These are phyloP conservation scores for Hafferia zeledoni DNA, from an alignment of 2,797 vertebrate species.

Conservation along the genomic window DNA sequence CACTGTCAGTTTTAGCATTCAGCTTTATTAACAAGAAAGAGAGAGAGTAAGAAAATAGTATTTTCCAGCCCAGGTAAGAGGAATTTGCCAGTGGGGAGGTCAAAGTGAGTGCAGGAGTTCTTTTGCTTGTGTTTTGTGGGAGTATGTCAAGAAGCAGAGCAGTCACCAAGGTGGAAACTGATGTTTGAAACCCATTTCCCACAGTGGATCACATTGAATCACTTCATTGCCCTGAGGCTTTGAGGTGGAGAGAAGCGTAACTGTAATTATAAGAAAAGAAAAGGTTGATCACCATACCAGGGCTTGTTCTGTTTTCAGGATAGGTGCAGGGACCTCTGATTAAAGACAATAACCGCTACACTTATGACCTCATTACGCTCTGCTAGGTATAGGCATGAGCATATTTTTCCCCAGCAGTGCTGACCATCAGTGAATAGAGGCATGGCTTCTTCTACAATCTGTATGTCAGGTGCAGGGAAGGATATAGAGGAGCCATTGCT, in stretches of 20 bases:
- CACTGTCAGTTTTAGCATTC: constrained; percentile 35
- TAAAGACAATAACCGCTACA: neutral
- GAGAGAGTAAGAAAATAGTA: neutral
- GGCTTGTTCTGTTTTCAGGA: neutral
- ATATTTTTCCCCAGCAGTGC: neutral
- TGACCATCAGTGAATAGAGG: neutral
- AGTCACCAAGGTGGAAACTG: neutral
- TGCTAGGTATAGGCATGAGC: neutral
- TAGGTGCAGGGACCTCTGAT: neutral
- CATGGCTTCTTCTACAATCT: neutral
- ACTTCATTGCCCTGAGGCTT: neutral
- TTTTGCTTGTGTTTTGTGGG: constrained; percentile 2
- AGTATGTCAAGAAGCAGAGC: neutral
- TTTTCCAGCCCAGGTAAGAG: constrained; percentile 19
- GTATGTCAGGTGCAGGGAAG: neutral
- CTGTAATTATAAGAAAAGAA: constrained; percentile 30
- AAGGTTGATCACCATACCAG: neutral
- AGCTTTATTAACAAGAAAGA: constrained; percentile 46
- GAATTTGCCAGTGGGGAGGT: neutral
- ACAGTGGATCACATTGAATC: neutral
- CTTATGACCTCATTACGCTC: neutral
- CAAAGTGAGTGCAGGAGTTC: neutral
- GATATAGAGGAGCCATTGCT: neutral
- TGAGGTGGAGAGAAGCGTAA: neutral
- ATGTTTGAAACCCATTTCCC: constrained; percentile 17